Percentiles rank a stretch among this genome's conserved stretches.
These are phyloP conservation scores for Percina caprodes DNA, from an alignment of 2,113 vertebrate species.

Conservation along the genomic window DNA sequence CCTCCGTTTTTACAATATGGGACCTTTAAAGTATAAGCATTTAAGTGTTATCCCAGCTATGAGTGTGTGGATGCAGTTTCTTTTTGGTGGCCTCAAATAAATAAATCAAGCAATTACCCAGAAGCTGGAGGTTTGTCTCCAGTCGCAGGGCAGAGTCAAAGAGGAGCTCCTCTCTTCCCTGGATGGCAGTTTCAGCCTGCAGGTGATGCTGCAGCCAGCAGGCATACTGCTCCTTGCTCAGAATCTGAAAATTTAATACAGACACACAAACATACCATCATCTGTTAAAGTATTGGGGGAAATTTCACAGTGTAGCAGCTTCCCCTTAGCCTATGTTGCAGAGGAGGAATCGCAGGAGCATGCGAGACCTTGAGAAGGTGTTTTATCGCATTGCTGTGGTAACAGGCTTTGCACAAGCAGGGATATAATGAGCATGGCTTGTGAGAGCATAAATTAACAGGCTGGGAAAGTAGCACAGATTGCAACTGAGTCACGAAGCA, in stretches of 20 bases:
- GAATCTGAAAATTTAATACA: constrained; percentile 80
- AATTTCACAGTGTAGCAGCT: background rate
- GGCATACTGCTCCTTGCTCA: constrained; percentile 94
- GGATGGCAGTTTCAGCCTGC: constrained; percentile 92
- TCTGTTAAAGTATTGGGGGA: background rate
- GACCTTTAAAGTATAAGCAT: too few relatives aligned
- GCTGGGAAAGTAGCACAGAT: constrained; percentile 68
- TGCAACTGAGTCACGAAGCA: constrained; percentile 72
- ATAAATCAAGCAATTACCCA: constrained; percentile 84
- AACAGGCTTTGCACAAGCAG: constrained; percentile 41
- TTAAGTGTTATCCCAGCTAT: too few relatives aligned
- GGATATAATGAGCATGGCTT: constrained; percentile 54
- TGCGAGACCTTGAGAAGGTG: constrained; percentile 56
- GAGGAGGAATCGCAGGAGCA: constrained; percentile 41
- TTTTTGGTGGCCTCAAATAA: too few relatives aligned
- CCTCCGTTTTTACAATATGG: too few relatives aligned
- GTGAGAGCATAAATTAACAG: constrained; percentile 74
- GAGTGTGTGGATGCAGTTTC: background rate
- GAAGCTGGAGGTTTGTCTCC: constrained; percentile 93
- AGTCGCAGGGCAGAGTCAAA: constrained; percentile 92
- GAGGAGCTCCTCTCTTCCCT: constrained; percentile 93
- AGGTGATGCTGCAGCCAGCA: constrained; percentile 93
- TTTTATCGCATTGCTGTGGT: constrained; percentile 51
- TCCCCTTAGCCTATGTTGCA: constrained; percentile 11
- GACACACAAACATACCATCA: background rate